A percentile compares a stretch with the other conserved stretches of the same genome.
Evolutionary conservation across 2,113 vertebrate genomes (phyloP).

Genomic region (Melanocharis versteri): DNA sequence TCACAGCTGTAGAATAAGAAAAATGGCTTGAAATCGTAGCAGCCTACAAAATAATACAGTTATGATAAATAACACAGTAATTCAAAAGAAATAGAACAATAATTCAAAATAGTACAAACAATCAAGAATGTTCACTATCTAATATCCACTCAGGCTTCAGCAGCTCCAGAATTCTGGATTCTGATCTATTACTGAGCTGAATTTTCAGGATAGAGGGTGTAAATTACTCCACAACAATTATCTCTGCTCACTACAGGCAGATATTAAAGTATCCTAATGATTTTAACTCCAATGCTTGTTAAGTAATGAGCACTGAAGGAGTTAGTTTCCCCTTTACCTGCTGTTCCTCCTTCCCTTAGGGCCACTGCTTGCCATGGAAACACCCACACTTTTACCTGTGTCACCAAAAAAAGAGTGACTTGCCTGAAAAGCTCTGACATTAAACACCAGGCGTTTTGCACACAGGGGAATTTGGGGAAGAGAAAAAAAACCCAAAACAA

Average conservation of each 20-base stretch:
- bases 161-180: background rate
- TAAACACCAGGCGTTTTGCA: background rate
- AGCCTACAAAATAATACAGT: background rate
- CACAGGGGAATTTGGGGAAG: background rate
- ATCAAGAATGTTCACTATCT: background rate
- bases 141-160: background rate
- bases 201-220: background rate
- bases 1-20: background rate
- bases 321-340: background rate
- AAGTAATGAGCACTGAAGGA: background rate
- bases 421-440: background rate
- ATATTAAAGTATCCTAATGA: background rate
- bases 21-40: background rate
- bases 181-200: background rate
- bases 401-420: background rate
- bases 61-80: background rate
- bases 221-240: background rate
- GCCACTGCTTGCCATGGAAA: background rate
- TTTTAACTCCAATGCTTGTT: background rate
- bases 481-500: background rate
- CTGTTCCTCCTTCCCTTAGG: background rate
- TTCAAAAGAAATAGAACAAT: background rate
- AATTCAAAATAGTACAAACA: background rate
- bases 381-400: background rate
- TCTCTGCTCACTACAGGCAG: background rate